phyloP scores from a whole-genome alignment of 2,888 invertebrate genomes.

The Nomada hirtipes region DNA sequence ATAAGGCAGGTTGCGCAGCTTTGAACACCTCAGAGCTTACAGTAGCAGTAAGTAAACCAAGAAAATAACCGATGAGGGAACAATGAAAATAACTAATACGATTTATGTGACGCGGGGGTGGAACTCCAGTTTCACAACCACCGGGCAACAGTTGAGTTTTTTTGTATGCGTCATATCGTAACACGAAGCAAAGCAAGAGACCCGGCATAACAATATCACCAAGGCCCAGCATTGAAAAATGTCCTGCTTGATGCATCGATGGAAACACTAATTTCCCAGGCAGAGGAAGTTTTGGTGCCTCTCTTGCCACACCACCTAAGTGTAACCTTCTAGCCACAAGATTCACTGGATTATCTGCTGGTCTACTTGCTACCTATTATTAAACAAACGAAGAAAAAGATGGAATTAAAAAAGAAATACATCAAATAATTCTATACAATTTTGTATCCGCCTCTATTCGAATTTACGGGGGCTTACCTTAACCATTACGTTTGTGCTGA shows the following conservation, averaged over 20 bases:
- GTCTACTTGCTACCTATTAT: constrained; percentile 90
- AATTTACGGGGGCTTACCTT: constrained; percentile 88
- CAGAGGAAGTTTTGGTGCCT: constrained; percentile 97
- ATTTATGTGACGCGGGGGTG: constrained; percentile 85
- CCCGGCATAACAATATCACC: constrained; percentile 98
- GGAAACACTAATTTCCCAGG: constrained; percentile 99
- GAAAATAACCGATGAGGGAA: constrained; percentile 98
- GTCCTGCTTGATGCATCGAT: constrained; percentile 97
- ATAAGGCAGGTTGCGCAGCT: constrained; percentile 98
- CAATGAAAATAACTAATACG: constrained; percentile 98
- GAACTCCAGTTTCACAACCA: constrained; percentile 87
- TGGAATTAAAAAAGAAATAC: neutral
- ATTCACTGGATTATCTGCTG: constrained; percentile 96
- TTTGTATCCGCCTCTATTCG: neutral
- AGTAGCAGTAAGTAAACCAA: constrained; percentile 97
- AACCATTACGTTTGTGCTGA: constrained; percentile 99
- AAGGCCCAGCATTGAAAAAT: constrained; percentile 97
- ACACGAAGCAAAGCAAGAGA: constrained; percentile 96
- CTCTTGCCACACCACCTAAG: constrained; percentile 94
- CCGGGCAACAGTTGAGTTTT: constrained; percentile 90
- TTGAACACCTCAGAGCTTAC: constrained; percentile 99
- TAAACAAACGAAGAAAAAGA: constrained; percentile 27
- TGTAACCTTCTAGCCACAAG: constrained; percentile 96
- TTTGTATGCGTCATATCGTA: constrained; percentile 99
- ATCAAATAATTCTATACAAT: neutral